phyloP scores from a whole-genome alignment of 2,113 vertebrate species.

The Osmerus eperlanus region DNA sequence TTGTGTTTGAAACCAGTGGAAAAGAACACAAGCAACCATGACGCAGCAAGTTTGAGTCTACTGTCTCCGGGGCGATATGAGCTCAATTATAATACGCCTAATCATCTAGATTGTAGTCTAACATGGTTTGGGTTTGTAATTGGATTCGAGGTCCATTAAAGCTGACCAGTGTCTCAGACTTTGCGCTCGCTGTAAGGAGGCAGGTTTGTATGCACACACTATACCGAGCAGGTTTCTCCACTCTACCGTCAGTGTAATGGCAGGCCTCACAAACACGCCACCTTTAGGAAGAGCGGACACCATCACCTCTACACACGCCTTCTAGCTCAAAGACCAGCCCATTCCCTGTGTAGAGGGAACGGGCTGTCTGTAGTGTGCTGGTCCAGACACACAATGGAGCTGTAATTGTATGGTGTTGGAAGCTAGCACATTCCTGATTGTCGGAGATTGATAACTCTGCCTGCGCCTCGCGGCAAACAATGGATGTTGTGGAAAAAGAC shows the following conservation, averaged over 20 bases:
- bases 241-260: no score
- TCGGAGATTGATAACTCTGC: constrained; percentile 15
- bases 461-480: constrained; percentile 24
- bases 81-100: background rate
- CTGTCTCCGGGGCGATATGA: background rate
- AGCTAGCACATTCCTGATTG: constrained; percentile 7
- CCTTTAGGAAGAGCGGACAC: background rate
- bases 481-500: constrained; percentile 16
- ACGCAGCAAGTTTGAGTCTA: constrained; percentile 3
- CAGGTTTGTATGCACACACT: no score
- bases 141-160: background rate
- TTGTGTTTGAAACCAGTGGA: background rate
- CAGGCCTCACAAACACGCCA: background rate
- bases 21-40: background rate
- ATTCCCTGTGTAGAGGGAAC: background rate
- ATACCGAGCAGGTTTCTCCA: no score
- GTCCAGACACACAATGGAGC: constrained; percentile 15
- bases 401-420: constrained; percentile 17
- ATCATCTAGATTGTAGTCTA: background rate
- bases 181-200: no score
- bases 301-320: constrained; percentile 7
- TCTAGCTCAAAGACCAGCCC: background rate
- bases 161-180: no score
- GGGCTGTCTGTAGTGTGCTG: constrained; percentile 13
- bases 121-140: constrained; percentile 13